A percentile compares a stretch with the other conserved stretches of the same genome.
phyloP scores from a whole-genome alignment of 2,888 invertebrate genomes.

The Zeuzera pyrina region DNA sequence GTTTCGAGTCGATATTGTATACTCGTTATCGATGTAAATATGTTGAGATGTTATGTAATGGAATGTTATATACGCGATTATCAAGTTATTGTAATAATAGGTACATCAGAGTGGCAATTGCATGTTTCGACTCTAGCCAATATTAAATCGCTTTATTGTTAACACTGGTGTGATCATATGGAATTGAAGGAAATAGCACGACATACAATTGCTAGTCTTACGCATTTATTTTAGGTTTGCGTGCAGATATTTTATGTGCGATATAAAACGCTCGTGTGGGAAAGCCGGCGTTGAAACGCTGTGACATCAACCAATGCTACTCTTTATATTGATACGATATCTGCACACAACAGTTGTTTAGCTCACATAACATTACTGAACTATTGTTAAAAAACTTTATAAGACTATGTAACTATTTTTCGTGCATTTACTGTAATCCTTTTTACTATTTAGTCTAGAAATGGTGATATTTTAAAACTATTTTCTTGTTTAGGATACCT shows the following conservation, averaged over 20 bases:
- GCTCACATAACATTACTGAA: conserved; percentile 38
- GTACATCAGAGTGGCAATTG: conserved; percentile 32
- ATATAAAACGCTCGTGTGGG: no score
- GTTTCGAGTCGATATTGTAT: no score
- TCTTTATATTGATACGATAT: no score
- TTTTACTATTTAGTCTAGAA: conserved; percentile 58
- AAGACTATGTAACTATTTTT: conserved; percentile 69
- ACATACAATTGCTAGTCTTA: conserved; percentile 31
- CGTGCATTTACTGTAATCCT: conserved; percentile 71
- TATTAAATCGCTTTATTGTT: not conserved
- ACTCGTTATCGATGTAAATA: conserved; percentile 39
- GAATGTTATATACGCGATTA: conserved; percentile 27
- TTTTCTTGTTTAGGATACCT: conserved; percentile 48
- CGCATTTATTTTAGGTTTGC: conserved; percentile 35
- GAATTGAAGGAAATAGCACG: conserved; percentile 1
- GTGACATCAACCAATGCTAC: no score
- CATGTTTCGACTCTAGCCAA: conserved; percentile 10
- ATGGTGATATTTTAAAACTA: conserved; percentile 64
- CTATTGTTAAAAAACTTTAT: conserved; percentile 45
- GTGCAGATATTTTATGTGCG: conserved; percentile 34
- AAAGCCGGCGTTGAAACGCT: no score
- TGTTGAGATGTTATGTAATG: conserved; percentile 45
- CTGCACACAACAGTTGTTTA: conserved; percentile 45
- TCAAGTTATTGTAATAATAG: conserved; percentile 13
- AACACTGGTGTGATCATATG: no score